A percentile compares a stretch with the other conserved stretches of the same genome.
Evolutionary conservation across 2,797 vertebrate genomes (phyloP).

Genomic region (Melopsittacus undulatus): DNA sequence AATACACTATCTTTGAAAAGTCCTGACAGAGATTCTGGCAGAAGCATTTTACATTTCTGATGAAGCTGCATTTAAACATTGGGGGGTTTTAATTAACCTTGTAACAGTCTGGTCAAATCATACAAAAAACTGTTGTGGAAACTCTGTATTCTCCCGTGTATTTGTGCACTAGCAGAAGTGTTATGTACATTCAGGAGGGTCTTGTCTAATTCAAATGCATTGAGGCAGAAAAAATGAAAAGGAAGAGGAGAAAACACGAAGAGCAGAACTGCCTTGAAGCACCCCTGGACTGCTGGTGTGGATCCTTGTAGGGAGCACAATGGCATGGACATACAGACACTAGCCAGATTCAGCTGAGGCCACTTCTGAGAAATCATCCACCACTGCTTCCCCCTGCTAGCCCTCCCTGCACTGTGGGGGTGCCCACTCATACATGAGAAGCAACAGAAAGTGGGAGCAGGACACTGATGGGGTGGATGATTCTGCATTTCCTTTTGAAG

Average conservation of each 20-base stretch:
- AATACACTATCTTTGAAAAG: neutral
- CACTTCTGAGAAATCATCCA: neutral
- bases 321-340: fast-evolving
- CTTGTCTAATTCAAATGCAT: neutral
- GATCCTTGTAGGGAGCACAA: fast-evolving
- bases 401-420: fast-evolving
- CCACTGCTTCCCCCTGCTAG: fast-evolving
- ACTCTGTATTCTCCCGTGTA: neutral
- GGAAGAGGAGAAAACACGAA: neutral
- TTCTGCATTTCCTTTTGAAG: neutral
- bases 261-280: fast-evolving
- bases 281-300: fast-evolving
- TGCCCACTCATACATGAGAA: fast-evolving
- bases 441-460: neutral
- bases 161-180: neutral
- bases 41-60: slow-evolving; percentile 12
- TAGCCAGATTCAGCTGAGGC: neutral
- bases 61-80: slow-evolving; percentile 36
- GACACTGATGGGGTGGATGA: neutral
- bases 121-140: neutral
- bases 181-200: neutral
- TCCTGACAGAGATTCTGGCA: neutral
- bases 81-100: neutral
- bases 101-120: neutral
- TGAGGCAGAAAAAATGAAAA: neutral